A percentile compares a stretch with the other conserved stretches of the same genome.
Evolutionary conservation across 2,113 vertebrate species (phyloP).

Genomic region (Acanthochromis polyacanthus): DNA sequence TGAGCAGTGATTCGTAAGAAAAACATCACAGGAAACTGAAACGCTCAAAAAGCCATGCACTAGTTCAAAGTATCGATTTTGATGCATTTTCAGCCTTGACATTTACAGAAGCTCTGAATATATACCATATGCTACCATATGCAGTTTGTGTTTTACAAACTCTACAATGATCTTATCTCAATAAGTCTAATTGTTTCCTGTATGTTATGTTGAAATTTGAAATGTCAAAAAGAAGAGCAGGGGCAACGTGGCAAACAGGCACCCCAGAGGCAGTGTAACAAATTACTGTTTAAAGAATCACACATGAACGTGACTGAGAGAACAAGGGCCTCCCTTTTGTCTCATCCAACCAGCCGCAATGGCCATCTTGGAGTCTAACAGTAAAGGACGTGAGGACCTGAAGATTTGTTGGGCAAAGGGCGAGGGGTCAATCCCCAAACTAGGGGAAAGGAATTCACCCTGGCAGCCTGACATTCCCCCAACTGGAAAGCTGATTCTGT

Average conservation of each 20-base stretch:
- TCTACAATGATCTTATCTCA: too few species aligned
- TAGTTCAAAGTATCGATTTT: too few species aligned
- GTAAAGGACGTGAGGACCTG: constrained; percentile 61
- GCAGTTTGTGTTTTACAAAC: too few species aligned
- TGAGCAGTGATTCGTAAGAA: too few species aligned
- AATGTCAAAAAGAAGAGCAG: neutral
- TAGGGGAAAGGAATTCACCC: constrained; percentile 77
- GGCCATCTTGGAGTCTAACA: constrained; percentile 54
- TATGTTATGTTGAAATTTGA: neutral
- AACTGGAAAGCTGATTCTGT: constrained; percentile 80
- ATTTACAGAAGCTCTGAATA: too few species aligned
- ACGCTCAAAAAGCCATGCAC: too few species aligned
- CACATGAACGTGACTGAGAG: constrained; percentile 46
- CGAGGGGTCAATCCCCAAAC: constrained; percentile 71
- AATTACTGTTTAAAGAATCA: constrained; percentile 39
- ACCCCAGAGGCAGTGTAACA: constrained; percentile 9
- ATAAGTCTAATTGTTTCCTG: too few species aligned
- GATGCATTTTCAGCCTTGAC: too few species aligned
- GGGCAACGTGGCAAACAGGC: constrained; percentile 14
- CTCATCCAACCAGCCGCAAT: constrained; percentile 51
- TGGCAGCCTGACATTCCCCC: constrained; percentile 59
- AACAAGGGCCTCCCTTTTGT: constrained; percentile 34
- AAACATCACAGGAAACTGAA: too few species aligned
- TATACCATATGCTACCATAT: too few species aligned
- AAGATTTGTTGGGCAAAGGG: constrained; percentile 77